Evolutionary conservation across 2,113 vertebrate genomes (phyloP), one percentile per base, ranked within the genome.

Genomic region (Panurus biarmicus): DNA sequence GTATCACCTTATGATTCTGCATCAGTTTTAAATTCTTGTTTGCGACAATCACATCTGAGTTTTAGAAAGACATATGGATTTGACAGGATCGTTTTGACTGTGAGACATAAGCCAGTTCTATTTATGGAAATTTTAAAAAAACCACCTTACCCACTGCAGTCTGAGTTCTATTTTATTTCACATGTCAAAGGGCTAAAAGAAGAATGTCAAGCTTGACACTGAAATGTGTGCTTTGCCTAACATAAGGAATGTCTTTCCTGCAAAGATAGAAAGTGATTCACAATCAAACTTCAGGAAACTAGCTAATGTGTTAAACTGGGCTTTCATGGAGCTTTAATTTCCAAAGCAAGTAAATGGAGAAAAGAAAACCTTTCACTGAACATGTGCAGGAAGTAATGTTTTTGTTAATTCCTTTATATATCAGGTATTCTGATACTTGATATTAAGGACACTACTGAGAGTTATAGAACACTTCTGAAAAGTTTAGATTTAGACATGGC

Each of bases 131-230:
- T 86, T 60, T 25, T 33, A 89, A 90, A 72, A 95, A 56, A 9
- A 19, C 35, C 28, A 38, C 14, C 76, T 87, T 82, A 87, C n/a
- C 31, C 24, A 25, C 17, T 72, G 45, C 66, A 86, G 71, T 71
- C 64, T 84, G 61, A 75, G 28, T 84, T 95, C n/a, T 69, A 12
- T 73, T 77, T 93, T 94, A 85, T 86, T 93, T 90, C 87, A 81
- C 77, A 66, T 48, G 56, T 82, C 90, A 95, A 86, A 92, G n/a
- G 57, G 24, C 58, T 93, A 62, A 90, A 90, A 77, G 77, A 87
- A 70, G 54, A 92, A 93, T 54, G 77, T 76, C 88, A 92, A 42
- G 29, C 14, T 64, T 91, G 92, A 93, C 74, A 85, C 20, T 83
- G 76, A 96, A 91, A 94, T 77, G 40, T 73, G 17, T 51, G 45